These are phyloP conservation scores for Beroe ovata DNA, from an alignment of 37 sponge, comb jelly and placozoan species.

Conservation along the genomic window DNA sequence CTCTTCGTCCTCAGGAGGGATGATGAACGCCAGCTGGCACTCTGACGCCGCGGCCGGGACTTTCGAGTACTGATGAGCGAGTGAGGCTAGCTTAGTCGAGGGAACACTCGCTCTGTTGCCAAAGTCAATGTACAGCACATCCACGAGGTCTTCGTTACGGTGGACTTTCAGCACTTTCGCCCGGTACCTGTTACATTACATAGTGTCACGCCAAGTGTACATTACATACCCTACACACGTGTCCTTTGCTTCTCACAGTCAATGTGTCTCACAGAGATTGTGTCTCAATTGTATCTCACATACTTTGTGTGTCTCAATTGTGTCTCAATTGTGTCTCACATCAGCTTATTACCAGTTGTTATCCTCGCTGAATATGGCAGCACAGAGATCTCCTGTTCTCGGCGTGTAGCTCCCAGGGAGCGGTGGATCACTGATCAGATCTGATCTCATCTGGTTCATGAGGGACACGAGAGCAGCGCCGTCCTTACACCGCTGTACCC, in stretches of 20 bases:
- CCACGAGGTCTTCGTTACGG: constrained; percentile 31
- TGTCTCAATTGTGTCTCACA: too few species aligned
- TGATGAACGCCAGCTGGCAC: constrained; percentile 66
- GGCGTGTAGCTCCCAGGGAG: constrained; percentile 82
- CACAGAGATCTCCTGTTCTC: constrained; percentile 73
- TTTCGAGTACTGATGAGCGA: constrained; percentile 18
- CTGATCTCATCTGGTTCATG: constrained; percentile 77
- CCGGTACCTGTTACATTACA: constrained; percentile 97
- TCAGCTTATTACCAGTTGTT: constrained; percentile 66
- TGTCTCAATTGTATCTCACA: too few species aligned
- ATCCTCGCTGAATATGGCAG: constrained; percentile 80
- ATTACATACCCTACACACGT: too few species aligned
- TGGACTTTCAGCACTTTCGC: constrained; percentile 76
- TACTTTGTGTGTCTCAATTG: too few species aligned
- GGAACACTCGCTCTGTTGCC: constrained; percentile 72
- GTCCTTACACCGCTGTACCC: constrained; percentile 65
- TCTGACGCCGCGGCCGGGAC: constrained; percentile 9
- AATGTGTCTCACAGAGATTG: too few species aligned
- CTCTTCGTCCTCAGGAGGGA: constrained; percentile 66
- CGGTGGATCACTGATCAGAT: constrained; percentile 83
- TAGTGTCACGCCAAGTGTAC: too few species aligned
- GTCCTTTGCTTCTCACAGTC: too few species aligned
- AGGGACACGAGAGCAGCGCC: constrained; percentile 74
- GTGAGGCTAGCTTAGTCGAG: neutral
- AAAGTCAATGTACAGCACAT: constrained; percentile 85